phyloP scores from a whole-genome alignment of 2,113 vertebrate genomes.

The Passer montanus region DNA sequence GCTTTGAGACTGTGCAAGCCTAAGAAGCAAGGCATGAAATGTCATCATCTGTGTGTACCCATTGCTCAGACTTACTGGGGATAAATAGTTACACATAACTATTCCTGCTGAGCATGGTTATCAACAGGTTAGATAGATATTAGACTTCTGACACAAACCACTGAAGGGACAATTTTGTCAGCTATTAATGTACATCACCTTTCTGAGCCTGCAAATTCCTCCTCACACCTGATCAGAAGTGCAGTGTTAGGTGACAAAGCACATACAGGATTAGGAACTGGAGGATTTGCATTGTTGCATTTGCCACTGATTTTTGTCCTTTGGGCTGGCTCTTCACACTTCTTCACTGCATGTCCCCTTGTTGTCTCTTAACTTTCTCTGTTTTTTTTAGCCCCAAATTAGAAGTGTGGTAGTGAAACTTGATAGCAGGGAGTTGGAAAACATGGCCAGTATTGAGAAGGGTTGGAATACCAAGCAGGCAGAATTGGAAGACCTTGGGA shows the following conservation, averaged over 20 bases:
- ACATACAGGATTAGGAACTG: background rate
- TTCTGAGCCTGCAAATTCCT: background rate
- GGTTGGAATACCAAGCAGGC: conserved; percentile 32
- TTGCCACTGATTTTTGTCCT: background rate
- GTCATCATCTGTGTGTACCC: background rate
- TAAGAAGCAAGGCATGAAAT: background rate
- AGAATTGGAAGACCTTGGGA: conserved; percentile 31
- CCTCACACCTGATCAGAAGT: background rate
- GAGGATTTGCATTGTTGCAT: background rate
- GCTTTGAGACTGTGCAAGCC: background rate
- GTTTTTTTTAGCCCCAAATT: background rate
- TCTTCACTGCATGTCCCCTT: background rate
- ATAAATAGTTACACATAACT: background rate
- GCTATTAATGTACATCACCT: background rate
- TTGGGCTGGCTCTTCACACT: background rate
- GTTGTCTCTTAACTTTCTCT: background rate
- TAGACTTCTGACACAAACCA: background rate
- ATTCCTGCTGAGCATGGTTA: background rate
- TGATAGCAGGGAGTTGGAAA: background rate
- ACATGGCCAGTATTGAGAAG: background rate
- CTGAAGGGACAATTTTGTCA: background rate
- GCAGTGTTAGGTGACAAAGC: background rate
- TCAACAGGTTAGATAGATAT: background rate
- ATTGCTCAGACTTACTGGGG: background rate
- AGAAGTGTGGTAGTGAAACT: background rate